Conservation (phyloP, 2,797 vertebrate species). For the Rhabdomys pumilio region DNA sequence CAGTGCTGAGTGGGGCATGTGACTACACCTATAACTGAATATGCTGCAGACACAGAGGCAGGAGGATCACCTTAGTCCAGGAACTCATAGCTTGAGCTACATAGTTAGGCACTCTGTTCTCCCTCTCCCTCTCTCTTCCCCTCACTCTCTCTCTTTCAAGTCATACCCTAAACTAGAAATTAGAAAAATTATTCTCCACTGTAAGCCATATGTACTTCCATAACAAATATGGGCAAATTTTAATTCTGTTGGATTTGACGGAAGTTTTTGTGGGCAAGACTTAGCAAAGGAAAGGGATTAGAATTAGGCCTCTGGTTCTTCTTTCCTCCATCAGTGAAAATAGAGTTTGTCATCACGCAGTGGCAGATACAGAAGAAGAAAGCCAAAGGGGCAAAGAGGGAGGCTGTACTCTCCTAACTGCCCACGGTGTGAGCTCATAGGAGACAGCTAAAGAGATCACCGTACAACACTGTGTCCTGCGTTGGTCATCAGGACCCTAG, state of each 20-base stretch:
- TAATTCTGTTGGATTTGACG: not conserved
- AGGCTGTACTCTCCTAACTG: fast-evolving
- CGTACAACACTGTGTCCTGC: too few relatives aligned
- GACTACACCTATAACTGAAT: not conserved
- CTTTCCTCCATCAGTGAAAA: not conserved
- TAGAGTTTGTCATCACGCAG: not conserved
- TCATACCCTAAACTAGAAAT: not conserved
- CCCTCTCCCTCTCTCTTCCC: too few relatives aligned
- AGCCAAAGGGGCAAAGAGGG: not conserved
- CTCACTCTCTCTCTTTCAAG: not conserved
- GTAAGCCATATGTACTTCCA: not conserved
- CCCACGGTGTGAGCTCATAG: not conserved
- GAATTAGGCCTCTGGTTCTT: not conserved
- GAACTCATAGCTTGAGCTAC: not conserved
- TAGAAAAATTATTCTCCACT: not conserved
- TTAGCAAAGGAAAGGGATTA: not conserved
- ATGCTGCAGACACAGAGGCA: not conserved
- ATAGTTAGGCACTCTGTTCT: not conserved
- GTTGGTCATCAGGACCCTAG: not conserved
- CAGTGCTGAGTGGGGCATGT: too few relatives aligned
- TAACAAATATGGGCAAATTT: not conserved
- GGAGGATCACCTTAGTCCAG: not conserved
- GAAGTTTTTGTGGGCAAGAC: not conserved
- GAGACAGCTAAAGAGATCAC: too few relatives aligned
- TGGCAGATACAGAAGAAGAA: not conserved